Evolutionary conservation across 2,113 vertebrate species (phyloP).

Genomic region (Hemicordylus capensis): DNA sequence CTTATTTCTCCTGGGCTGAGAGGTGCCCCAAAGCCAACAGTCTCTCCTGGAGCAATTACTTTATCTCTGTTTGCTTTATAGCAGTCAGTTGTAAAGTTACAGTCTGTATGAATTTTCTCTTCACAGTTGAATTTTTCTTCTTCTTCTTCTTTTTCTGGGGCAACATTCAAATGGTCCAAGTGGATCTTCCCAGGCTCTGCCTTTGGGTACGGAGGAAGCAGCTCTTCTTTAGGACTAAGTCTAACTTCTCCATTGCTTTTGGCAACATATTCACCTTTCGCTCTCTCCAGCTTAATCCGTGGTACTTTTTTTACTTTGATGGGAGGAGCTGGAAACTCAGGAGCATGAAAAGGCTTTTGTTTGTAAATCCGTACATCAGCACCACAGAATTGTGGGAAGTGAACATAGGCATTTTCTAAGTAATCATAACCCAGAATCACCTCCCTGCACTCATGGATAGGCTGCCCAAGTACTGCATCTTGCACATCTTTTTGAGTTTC

Average conservation of each 20-base stretch:
- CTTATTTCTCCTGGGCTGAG: conserved; percentile 69
- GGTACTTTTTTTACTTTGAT: conserved; percentile 80
- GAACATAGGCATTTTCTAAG: conserved; percentile 92
- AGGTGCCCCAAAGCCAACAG: conserved; percentile 62
- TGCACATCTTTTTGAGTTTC: conserved; percentile 96
- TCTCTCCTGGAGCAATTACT: conserved; percentile 72
- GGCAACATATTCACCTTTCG: conserved; percentile 65
- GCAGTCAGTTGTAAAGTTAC: conserved; percentile 65
- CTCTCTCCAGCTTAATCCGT: conserved; percentile 73
- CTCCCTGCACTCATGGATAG: conserved; percentile 97
- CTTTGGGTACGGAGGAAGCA: conserved; percentile 47
- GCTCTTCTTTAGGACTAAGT: conserved; percentile 45
- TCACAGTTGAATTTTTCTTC: conserved; percentile 69
- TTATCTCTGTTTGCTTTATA: conserved; percentile 76
- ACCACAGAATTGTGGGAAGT: conserved; percentile 98
- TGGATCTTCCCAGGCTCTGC: conserved; percentile 21
- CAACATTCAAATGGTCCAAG: conserved; percentile 56
- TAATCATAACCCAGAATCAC: conserved; percentile 97
- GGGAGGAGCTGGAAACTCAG: conserved; percentile 83
- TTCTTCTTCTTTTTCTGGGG: conserved; percentile 62
- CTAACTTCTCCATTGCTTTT: conserved; percentile 72
- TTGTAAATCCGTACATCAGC: conserved; percentile 95
- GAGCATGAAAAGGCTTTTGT: conserved; percentile 88
- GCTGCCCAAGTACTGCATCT: conserved; percentile 91
- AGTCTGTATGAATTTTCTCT: conserved; percentile 68